These are phyloP conservation scores for Caenorhabditis plicata DNA, from an alignment of 2,888 invertebrate genomes.

Conservation along the genomic window DNA sequence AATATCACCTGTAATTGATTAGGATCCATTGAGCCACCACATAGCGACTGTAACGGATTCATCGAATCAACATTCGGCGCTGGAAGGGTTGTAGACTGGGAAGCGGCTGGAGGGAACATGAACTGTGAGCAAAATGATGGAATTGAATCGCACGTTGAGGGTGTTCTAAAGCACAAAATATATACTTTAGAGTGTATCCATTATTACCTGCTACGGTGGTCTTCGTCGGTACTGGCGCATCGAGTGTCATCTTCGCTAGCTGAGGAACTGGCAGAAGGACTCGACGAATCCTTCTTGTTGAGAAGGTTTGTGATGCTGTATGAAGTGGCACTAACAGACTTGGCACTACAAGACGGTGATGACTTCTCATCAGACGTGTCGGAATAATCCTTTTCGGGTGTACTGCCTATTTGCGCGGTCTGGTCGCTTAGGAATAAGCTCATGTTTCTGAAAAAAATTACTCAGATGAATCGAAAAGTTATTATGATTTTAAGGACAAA, in stretches of 20 bases:
- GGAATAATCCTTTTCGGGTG: not conserved
- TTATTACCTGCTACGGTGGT: conserved; percentile 18
- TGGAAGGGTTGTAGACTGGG: not conserved
- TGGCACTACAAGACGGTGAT: not conserved
- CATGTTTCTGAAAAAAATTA: too few species aligned
- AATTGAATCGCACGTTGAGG: conserved; percentile 4
- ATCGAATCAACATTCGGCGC: conserved; percentile 4
- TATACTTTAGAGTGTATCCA: too few species aligned
- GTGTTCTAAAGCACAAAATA: conserved; percentile 1
- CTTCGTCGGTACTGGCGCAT: conserved; percentile 35
- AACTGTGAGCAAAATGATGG: conserved; percentile 10
- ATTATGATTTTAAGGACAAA: too few species aligned
- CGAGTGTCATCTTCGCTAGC: conserved; percentile 26
- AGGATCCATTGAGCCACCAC: conserved; percentile 11
- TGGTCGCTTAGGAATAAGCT: too few species aligned
- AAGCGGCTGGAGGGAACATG: conserved; percentile 13
- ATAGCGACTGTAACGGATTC: conserved; percentile 10
- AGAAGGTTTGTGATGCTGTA: conserved; percentile 28
- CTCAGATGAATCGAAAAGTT: too few species aligned
- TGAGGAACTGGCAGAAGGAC: conserved; percentile 18
- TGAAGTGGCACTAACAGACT: conserved; percentile 16
- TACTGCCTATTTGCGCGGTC: conserved; percentile 12
- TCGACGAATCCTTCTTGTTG: conserved; percentile 23
- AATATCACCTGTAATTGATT: conserved; percentile 11
- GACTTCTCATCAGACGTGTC: not conserved